Evolutionary conservation across 2,888 invertebrate species (phyloP).

Genomic region (Formica aserva): DNA sequence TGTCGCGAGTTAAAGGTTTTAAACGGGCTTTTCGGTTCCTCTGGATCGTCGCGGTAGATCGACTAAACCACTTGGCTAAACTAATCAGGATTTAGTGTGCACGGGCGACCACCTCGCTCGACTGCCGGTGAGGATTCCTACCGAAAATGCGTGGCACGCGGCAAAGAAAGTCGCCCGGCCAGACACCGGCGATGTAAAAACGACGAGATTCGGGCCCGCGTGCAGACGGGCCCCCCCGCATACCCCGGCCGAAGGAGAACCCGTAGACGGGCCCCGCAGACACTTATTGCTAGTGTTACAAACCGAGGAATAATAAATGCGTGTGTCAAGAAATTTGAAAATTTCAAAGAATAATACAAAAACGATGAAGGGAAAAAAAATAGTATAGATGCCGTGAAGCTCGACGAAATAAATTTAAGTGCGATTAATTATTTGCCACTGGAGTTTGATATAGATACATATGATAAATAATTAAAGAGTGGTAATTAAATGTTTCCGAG

Average conservation of each 20-base stretch:
- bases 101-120: conserved; percentile 74
- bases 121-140: conserved; percentile 59
- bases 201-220: conserved; percentile 43
- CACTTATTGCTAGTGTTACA: conserved; percentile 24
- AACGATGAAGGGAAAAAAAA: neutral
- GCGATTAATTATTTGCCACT: neutral
- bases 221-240: conserved; percentile 30
- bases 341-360: neutral
- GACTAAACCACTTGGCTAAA: conserved; percentile 76
- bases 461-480: conserved; percentile 53
- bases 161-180: conserved; percentile 73
- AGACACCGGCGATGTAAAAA: conserved; percentile 46
- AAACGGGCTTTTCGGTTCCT: conserved; percentile 47
- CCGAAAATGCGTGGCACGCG: conserved; percentile 74
- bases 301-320: conserved; percentile 36
- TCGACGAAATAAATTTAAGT: neutral
- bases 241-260: conserved; percentile 29
- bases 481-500: conserved; percentile 49
- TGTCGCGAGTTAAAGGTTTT: conserved; percentile 45
- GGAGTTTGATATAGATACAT: conserved; percentile 8
- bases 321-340: neutral
- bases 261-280: neutral
- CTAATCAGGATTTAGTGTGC: conserved; percentile 77
- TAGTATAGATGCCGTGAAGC: neutral
- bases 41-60: conserved; percentile 68